phyloP scores from a whole-genome alignment of 2,888 invertebrate species.

The Sylvicola fuscatus region DNA sequence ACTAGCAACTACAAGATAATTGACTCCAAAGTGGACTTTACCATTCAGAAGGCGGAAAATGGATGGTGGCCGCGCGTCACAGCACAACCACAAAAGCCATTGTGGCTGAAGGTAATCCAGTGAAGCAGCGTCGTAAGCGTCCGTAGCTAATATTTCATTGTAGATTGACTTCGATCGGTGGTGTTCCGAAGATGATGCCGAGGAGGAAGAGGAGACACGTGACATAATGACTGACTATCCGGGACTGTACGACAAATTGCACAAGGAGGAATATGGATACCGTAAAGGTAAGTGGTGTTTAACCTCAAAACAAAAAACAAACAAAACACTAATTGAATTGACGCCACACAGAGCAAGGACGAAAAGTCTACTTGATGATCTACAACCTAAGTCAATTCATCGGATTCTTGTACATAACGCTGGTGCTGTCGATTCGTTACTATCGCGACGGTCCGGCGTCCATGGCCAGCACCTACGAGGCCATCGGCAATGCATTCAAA shows the following conservation, averaged over 20 bases:
- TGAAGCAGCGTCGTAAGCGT: no score
- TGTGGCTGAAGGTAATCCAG: constrained; percentile 76
- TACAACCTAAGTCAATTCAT: constrained; percentile 84
- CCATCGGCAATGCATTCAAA: constrained; percentile 56
- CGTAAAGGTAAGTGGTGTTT: constrained; percentile 44
- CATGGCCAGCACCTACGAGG: constrained; percentile 44
- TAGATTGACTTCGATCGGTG: constrained; percentile 81
- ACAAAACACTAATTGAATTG: constrained; percentile 5
- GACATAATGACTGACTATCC: constrained; percentile 62
- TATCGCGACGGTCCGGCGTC: constrained; percentile 51
- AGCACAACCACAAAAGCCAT: constrained; percentile 61
- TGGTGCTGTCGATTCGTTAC: constrained; percentile 53
- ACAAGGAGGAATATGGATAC: constrained; percentile 59
- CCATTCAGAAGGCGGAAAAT: constrained; percentile 41
- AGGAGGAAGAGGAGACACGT: constrained; percentile 43
- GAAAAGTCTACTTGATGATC: constrained; percentile 64
- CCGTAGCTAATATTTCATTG: no score
- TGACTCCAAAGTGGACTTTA: constrained; percentile 58
- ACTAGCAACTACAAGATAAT: constrained; percentile 31
- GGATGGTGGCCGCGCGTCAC: constrained; percentile 75
- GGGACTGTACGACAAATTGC: constrained; percentile 47
- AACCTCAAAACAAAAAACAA: no score
- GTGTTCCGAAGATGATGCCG: constrained; percentile 50
- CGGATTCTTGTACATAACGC: constrained; percentile 57
- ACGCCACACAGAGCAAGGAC: constrained; percentile 51